phyloP scores from a whole-genome alignment of 2,113 vertebrate species.

The Pygoscelis antarcticus region DNA sequence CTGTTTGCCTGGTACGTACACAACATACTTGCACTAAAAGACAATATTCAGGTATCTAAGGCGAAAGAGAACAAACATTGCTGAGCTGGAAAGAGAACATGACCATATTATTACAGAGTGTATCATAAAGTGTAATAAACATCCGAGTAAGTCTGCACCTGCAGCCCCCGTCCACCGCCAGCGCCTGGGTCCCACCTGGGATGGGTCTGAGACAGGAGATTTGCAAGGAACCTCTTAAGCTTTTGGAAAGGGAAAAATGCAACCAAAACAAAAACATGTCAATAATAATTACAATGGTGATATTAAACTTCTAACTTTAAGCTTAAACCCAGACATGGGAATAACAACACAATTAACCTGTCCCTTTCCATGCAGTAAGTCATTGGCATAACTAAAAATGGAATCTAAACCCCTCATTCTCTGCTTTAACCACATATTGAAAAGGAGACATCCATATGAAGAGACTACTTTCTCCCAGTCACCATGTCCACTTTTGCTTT shows the following conservation, averaged over 20 bases:
- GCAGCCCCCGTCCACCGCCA: neutral
- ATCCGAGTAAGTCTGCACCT: fast-evolving
- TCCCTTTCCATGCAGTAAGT: neutral
- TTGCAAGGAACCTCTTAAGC: fast-evolving
- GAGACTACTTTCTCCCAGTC: neutral
- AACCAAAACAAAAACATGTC: neutral
- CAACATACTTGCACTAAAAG: fast-evolving
- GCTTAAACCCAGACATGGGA: neutral
- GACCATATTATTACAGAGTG: fast-evolving
- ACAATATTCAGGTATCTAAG: too few species aligned
- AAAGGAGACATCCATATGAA: neutral
- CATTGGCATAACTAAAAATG: neutral
- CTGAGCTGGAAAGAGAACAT: fast-evolving
- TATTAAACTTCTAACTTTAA: neutral
- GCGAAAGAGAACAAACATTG: fast-evolving
- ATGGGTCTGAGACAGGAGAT: fast-evolving
- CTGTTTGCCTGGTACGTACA: fast-evolving
- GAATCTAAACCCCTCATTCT: neutral
- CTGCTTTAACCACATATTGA: neutral
- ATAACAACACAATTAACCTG: neutral
- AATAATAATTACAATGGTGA: neutral
- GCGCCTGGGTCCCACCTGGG: fast-evolving
- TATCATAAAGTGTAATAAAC: fast-evolving
- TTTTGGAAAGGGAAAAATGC: neutral
- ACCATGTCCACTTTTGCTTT: neutral